Base-by-base conservation (phyloP, 2,113 vertebrate genomes). In the Trichechus manatus region DNA sequence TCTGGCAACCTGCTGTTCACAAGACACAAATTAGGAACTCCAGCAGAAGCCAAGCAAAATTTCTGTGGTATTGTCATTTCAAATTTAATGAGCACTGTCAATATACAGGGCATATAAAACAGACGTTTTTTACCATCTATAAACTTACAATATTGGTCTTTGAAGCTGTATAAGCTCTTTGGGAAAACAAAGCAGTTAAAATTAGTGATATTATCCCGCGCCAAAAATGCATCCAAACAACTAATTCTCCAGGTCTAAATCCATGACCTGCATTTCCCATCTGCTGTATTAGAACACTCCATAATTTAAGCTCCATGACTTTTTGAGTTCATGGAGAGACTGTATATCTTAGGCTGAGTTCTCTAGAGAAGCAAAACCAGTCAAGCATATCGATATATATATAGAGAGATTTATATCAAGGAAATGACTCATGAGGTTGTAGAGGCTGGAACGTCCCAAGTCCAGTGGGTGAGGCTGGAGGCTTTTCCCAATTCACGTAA, bases 1-100 rank as follows among this genome's bases (percentile, higher is more conserved):
- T 85, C 47, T 17, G 47, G 20, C 44, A 82, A 93, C 80, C 61
- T 96, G 70, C 81, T 93, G 31, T 59, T 84, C 33, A 19, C 20
- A 84, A 83, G n/a, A 56, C 56, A 88, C 79, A 78, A 87, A 87
- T 83, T 47, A 84, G 29, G 36, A 56, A 59, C 61, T 80, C 50
- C 0, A 83, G 27, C n/a, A 44, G 84, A 94, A 88, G 42, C 6
- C 44, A 22, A 27, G 19, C 19, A 29, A 39, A 39, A 44, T 77
- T 68, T 61, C 15, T 94, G 68, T 84, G 42, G 66, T 22, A 61
- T 29, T 44, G 44, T 94, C 44, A 93, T 92, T 89, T 95, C 64
- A 91, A 74, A 86, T 22, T 80, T 50, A 72, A 3, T 96, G 90
- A 96, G 31, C 36, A 33, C 36, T n/a, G 31, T 91, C 29, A 33